Evolutionary conservation across 2,113 vertebrate species (phyloP).

Genomic region (Lycaon pictus): DNA sequence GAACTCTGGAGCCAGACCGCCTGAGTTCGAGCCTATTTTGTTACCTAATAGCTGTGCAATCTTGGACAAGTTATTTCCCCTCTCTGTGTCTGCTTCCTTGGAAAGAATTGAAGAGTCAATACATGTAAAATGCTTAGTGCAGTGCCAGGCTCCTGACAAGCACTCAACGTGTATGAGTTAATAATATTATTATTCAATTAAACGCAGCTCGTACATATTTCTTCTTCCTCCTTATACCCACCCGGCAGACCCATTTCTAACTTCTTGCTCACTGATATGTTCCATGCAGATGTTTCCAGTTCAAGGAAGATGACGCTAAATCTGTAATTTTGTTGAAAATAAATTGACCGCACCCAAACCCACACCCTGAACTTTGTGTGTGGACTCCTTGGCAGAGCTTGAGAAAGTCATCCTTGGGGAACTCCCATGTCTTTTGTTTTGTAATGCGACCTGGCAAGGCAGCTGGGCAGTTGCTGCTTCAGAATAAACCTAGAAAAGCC

Average conservation of each 20-base stretch:
- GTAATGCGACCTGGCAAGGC: background rate
- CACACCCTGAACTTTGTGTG: background rate
- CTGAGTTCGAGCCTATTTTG: background rate
- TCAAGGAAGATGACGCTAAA: background rate
- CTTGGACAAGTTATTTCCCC: background rate
- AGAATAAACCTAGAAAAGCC: background rate
- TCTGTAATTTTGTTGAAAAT: background rate
- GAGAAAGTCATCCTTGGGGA: background rate
- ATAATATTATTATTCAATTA: background rate
- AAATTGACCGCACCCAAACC: background rate
- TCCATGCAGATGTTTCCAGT: background rate
- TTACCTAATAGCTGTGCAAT: constrained; percentile 18
- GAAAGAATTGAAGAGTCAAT: background rate
- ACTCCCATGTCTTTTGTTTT: background rate
- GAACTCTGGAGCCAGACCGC: background rate
- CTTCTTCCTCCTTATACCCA: background rate
- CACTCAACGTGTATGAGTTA: too few relatives aligned
- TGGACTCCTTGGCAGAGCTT: background rate
- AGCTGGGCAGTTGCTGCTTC: background rate
- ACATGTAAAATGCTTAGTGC: background rate
- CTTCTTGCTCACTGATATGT: background rate
- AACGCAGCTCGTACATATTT: background rate
- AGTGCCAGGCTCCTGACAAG: too few relatives aligned
- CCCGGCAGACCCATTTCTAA: background rate
- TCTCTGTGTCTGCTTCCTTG: constrained; percentile 17